These are phyloP conservation scores for Teleopsis dalmanni DNA, from an alignment of 1,140 invertebrate genomes.

Conservation along the genomic window DNA sequence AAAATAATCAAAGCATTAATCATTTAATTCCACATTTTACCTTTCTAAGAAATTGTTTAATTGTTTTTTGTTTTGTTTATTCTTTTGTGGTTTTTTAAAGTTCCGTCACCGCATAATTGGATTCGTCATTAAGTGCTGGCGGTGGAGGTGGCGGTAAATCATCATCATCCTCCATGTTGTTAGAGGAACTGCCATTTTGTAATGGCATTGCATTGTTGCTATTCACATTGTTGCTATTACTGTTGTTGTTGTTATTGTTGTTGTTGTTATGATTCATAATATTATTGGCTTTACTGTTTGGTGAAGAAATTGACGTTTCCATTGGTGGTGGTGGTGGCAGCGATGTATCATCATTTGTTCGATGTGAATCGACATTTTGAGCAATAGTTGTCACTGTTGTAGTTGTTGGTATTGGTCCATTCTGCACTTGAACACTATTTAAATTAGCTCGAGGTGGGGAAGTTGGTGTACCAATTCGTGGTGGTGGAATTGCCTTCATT, in stretches of 20 bases:
- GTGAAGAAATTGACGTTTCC: slow-evolving; percentile 10
- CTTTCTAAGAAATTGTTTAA: neutral
- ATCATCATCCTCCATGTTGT: slow-evolving; percentile 21
- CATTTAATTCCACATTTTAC: slow-evolving; percentile 1
- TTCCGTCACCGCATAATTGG: slow-evolving; percentile 43
- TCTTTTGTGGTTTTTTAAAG: slow-evolving; percentile 21
- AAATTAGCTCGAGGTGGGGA: slow-evolving; percentile 28
- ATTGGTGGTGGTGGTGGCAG: slow-evolving; percentile 30
- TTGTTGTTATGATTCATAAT: neutral
- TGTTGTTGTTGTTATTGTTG: slow-evolving; percentile 3
- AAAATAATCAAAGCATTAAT: too few species aligned
- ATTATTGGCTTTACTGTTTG: neutral
- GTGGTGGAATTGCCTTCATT: slow-evolving; percentile 43
- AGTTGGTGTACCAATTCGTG: slow-evolving; percentile 39
- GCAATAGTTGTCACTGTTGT: slow-evolving; percentile 10
- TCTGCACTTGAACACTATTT: slow-evolving; percentile 11
- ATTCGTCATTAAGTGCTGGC: slow-evolving; percentile 40
- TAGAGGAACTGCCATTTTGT: slow-evolving; percentile 23
- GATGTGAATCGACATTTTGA: slow-evolving; percentile 8
- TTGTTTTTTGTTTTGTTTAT: neutral
- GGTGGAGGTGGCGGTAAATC: slow-evolving; percentile 38
- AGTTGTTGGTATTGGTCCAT: slow-evolving; percentile 6
- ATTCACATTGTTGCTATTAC: slow-evolving; percentile 13
- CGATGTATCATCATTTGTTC: slow-evolving; percentile 25
- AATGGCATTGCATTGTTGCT: slow-evolving; percentile 18